Base-by-base conservation (phyloP, 2,113 vertebrate genomes). In the Sigmodon hispidus region DNA sequence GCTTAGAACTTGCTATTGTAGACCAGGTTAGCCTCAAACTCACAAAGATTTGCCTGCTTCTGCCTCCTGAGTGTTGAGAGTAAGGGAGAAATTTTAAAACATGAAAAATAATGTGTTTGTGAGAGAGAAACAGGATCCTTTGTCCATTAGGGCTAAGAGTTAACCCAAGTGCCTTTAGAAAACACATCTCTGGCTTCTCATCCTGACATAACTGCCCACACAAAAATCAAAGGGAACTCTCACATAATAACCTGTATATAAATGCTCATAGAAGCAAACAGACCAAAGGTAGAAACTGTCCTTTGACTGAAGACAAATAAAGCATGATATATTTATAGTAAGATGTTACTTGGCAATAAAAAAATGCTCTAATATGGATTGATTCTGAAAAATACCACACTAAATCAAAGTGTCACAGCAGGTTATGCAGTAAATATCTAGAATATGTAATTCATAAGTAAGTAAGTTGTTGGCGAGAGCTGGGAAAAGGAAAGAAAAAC, bases 331-430 rank as follows among this genome's bases (percentile, higher is more conserved):
- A 94, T 52, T 21, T 48, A 40, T 50, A 94, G 22, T 84, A 31
- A 94, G 96, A 94, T 84, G 88, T 59, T 93, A 95, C 52, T 70
- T 94, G 73, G 69, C 29, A 94, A 97, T 89, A 89, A 91, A 91
- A 95, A 85, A 95, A 88, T 45, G 24, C 61, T 91, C n/a, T n/a
- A 93, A 89, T 19, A 87, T 0, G n/a, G 40, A 73, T 55, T 52
- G 83, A 83, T 24, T 24, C 57, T 89, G 43, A 63, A 90, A 90
- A 91, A 87, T 75, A 73, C 29, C 19, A 96, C 26, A n/a, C 34
- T 79, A 94, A 87, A 24, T 55, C 40, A n/a, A 89, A 43, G 7
- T 24, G 31, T 81, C 63, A 94, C 31, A 79, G 89, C 75, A 86
- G n/a, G 10, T 36, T 89, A 57, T 7, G 57, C 65, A 73, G 22